Percentiles rank a stretch among this genome's conserved stretches.
phyloP scores from a whole-genome alignment of 2,888 invertebrate species.

The Plebejus melissa region DNA sequence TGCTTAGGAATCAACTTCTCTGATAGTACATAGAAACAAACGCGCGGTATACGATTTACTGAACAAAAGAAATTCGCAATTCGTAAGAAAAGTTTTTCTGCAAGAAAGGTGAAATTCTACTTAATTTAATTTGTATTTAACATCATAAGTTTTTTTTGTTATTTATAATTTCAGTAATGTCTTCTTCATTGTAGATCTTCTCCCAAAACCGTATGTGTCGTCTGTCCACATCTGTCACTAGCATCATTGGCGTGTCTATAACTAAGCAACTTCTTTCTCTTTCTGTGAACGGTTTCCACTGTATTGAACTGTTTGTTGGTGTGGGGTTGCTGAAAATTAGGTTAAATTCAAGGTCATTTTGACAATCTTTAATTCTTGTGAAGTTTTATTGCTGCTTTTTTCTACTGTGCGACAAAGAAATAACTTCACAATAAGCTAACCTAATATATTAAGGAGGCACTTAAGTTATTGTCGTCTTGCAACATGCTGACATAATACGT shows the following conservation, averaged over 20 bases:
- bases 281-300: slow-evolving; percentile 62
- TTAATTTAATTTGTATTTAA: background rate
- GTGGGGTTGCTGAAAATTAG: slow-evolving; percentile 60
- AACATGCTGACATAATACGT: slow-evolving; percentile 38
- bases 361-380: too few species aligned
- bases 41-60: too few species aligned
- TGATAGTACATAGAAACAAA: too few species aligned
- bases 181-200: slow-evolving; percentile 52
- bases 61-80: too few species aligned
- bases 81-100: background rate
- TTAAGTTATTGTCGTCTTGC: too few species aligned
- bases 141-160: slow-evolving; percentile 25
- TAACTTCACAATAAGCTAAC: too few species aligned
- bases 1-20: too few species aligned
- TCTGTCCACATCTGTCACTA: slow-evolving; percentile 46
- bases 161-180: slow-evolving; percentile 26
- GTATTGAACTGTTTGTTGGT: slow-evolving; percentile 38
- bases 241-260: slow-evolving; percentile 54
- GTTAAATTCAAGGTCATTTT: background rate
- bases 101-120: background rate
- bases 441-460: too few species aligned
- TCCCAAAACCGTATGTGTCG: slow-evolving; percentile 62
- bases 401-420: too few species aligned
- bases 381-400: too few species aligned
- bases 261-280: slow-evolving; percentile 50